These are phyloP conservation scores for Morbakka virulenta DNA, from an alignment of 30 jellyfish, hydroid and myxozoan genomes.

Conservation along the genomic window DNA sequence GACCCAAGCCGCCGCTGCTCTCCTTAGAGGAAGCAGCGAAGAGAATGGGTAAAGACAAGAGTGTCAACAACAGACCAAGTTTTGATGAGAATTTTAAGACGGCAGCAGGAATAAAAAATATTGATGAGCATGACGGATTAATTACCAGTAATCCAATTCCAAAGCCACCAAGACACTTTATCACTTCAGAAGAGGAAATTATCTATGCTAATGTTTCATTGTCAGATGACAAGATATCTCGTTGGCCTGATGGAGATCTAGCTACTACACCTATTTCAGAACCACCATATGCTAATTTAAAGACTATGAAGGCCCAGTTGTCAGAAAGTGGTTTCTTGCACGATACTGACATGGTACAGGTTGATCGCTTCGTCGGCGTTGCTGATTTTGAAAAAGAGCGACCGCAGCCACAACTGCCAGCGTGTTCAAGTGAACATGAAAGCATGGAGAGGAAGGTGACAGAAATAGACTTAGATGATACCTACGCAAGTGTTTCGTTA, in stretches of 20 bases:
- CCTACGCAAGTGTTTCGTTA: too few relatives aligned
- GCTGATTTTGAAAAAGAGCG: too few relatives aligned
- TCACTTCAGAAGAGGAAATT: background rate
- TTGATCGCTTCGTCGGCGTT: too few relatives aligned
- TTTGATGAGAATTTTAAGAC: too few relatives aligned
- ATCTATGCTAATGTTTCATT: background rate
- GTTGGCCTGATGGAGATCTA: background rate
- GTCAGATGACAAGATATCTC: background rate
- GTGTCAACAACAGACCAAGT: background rate
- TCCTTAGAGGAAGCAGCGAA: background rate
- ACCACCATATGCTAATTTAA: background rate
- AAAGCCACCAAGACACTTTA: constrained; percentile 56
- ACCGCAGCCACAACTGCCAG: too few relatives aligned
- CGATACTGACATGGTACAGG: too few relatives aligned
- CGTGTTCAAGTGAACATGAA: too few relatives aligned
- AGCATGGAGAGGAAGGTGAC: too few relatives aligned
- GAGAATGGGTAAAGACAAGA: background rate
- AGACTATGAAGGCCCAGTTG: background rate
- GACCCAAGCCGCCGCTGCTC: background rate
- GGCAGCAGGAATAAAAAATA: too few relatives aligned
- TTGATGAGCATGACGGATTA: too few relatives aligned
- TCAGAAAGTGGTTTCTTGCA: background rate
- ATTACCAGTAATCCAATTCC: constrained; percentile 68
- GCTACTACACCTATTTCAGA: background rate
- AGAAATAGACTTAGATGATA: too few relatives aligned